A percentile compares a stretch with the other conserved stretches of the same genome.
Conservation (phyloP, 2,888 invertebrate genomes). For the Apodemia zela region DNA sequence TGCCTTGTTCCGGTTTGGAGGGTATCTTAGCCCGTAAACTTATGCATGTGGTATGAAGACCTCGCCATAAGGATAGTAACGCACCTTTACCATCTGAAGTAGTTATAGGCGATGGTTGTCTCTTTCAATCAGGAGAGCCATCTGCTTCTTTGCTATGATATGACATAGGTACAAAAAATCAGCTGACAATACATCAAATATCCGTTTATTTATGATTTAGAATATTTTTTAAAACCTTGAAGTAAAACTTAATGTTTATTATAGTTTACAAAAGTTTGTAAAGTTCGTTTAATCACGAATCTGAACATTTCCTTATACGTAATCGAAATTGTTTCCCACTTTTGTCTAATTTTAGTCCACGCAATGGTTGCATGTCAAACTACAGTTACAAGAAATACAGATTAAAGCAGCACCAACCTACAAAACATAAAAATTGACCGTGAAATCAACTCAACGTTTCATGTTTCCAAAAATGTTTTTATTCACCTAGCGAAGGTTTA, state of each 20-base stretch:
- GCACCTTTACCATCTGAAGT: too few species aligned
- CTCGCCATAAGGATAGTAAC: too few species aligned
- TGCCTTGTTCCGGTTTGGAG: too few species aligned
- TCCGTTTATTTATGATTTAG: neutral
- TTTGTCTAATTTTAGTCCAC: constrained; percentile 45
- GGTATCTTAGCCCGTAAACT: too few species aligned
- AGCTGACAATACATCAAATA: neutral
- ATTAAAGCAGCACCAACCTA: constrained; percentile 74
- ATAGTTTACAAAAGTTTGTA: constrained; percentile 15
- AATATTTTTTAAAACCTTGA: neutral
- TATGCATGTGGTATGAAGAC: too few species aligned
- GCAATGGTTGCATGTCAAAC: constrained; percentile 53
- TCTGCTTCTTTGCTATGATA: too few species aligned
- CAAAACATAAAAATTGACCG: constrained; percentile 75
- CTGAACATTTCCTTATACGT: constrained; percentile 38
- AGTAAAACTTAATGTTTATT: neutral
- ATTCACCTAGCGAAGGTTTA: constrained; percentile 38
- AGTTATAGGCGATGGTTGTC: too few species aligned
- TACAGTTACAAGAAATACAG: constrained; percentile 62
- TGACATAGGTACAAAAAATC: too few species aligned
- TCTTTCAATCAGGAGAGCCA: too few species aligned
- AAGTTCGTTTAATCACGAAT: constrained; percentile 14
- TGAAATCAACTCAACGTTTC: constrained; percentile 65
- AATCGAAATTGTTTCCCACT: constrained; percentile 49
- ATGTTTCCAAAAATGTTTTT: constrained; percentile 47